phyloP scores from a whole-genome alignment of 2,797 vertebrate species.

The Sphenopsis melanotis region DNA sequence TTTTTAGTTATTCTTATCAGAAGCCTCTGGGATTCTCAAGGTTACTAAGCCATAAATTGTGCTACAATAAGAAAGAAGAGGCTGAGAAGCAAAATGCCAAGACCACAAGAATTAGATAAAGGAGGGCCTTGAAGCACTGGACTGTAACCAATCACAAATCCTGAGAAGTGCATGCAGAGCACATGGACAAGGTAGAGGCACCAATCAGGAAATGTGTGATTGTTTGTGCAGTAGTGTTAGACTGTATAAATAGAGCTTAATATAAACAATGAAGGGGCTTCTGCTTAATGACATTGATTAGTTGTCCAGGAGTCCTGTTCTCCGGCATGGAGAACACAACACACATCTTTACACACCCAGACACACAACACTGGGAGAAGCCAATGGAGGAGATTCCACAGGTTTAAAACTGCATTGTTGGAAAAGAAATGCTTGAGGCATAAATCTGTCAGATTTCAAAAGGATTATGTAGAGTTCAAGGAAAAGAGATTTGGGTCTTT shows the following conservation, averaged over 20 bases:
- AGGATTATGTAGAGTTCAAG: not conserved
- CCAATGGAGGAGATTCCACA: not conserved
- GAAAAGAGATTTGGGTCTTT: not conserved
- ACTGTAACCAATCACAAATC: not conserved
- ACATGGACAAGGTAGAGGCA: not conserved
- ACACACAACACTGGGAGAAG: not conserved
- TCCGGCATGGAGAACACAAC: not conserved
- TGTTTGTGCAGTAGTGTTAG: not conserved
- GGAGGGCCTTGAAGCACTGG: not conserved
- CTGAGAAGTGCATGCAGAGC: not conserved
- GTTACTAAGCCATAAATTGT: not conserved
- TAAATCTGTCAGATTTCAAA: not conserved
- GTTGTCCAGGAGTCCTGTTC: not conserved
- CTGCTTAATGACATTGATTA: not conserved
- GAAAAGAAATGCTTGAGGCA: not conserved
- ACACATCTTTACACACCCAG: not conserved
- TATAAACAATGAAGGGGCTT: not conserved
- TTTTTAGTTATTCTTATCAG: not conserved
- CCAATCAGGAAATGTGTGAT: not conserved
- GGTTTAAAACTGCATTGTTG: constrained; percentile 12
- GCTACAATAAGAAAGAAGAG: not conserved
- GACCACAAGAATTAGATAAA: not conserved
- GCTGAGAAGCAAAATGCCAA: not conserved
- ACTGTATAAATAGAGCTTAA: not conserved
- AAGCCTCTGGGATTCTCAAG: not conserved